Evolutionary conservation across 2,888 invertebrate species (phyloP).

Genomic region (Xanthia icteritia): DNA sequence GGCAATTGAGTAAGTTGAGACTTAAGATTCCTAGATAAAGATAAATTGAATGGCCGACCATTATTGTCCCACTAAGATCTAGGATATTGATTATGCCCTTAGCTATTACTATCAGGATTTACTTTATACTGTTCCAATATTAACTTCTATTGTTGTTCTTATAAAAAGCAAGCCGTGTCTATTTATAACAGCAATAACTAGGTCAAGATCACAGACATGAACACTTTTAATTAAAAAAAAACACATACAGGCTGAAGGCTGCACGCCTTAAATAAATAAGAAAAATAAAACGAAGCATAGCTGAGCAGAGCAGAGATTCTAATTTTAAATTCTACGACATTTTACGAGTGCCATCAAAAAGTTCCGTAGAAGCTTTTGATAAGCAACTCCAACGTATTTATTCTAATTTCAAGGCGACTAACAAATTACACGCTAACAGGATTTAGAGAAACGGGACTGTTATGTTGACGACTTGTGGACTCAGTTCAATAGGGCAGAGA

Average conservation of each 20-base stretch:
- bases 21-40: slow-evolving; percentile 26
- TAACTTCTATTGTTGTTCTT: slow-evolving; percentile 19
- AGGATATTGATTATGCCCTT: slow-evolving; percentile 31
- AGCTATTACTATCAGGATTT: slow-evolving; percentile 36
- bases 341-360: slow-evolving; percentile 46
- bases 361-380: slow-evolving; percentile 20
- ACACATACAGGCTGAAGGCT: background rate
- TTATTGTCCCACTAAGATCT: slow-evolving; percentile 43
- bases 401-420: slow-evolving; percentile 11
- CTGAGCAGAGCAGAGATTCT: background rate
- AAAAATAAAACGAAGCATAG: slow-evolving; percentile 3
- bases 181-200: slow-evolving; percentile 28
- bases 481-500: slow-evolving; percentile 44
- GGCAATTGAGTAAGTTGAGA: slow-evolving; percentile 23
- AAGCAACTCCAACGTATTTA: slow-evolving; percentile 27
- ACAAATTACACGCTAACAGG: slow-evolving; percentile 19
- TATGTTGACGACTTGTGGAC: slow-evolving; percentile 25
- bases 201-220: slow-evolving; percentile 42
- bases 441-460: slow-evolving; percentile 22
- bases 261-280: background rate
- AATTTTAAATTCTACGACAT: slow-evolving; percentile 40
- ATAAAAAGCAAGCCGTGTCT: slow-evolving; percentile 12
- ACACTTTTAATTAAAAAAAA: slow-evolving; percentile 1
- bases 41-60: slow-evolving; percentile 40
- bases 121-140: slow-evolving; percentile 18